Base-by-base conservation (phyloP, 1,140 invertebrate species). In the Triops cancriformis region DNA sequence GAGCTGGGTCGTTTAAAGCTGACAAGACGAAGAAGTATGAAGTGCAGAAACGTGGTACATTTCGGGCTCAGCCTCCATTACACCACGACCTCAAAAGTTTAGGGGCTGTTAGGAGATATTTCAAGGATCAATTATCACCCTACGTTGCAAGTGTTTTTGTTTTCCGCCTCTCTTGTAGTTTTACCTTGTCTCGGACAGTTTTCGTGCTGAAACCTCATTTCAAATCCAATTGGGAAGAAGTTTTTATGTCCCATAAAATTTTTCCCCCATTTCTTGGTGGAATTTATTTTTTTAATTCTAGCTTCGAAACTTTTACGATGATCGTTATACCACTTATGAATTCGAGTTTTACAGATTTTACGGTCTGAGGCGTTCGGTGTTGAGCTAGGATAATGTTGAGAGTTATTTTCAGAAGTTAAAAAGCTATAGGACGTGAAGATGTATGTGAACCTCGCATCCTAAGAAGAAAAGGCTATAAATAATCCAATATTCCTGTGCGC, bases 391-490 rank as follows among this genome's bases (percentile, higher is more conserved):
- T 37, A 37, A 37, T 37, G 31, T 64, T 18, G 6, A 18, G 51
- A 64, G 18, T 23, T 23, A 18, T 18, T 64, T 18, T 64, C 51
- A 18, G 51, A 64, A 18, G 11, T 64, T 64, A 64, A 64, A 64
- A 64, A 23, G 18, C 51, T 23, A 64, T 10, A 64, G 51, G n/a
- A 64, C 18, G 51, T 6, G 51, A 64, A 64, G 51, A 64, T 64
- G 18, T 64, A 64, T 64, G 51, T 64, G 51, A 12, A 23, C 51
- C 51, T 23, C 51, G 31, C 51, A 64, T 64, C 51, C 18, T 23
- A 64, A 23, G 51, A 64, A 64, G 51, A 64, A 64, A 64, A 23
- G 51, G 51, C 51, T 64, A 64, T 64, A 64, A 64, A 64, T 64
- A 64, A 64, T 64, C 51, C 51, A 64, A 64, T 64, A 64, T 64